These are phyloP conservation scores for Drosophila saltans DNA, from an alignment of 1,140 invertebrate species.

Conservation along the genomic window DNA sequence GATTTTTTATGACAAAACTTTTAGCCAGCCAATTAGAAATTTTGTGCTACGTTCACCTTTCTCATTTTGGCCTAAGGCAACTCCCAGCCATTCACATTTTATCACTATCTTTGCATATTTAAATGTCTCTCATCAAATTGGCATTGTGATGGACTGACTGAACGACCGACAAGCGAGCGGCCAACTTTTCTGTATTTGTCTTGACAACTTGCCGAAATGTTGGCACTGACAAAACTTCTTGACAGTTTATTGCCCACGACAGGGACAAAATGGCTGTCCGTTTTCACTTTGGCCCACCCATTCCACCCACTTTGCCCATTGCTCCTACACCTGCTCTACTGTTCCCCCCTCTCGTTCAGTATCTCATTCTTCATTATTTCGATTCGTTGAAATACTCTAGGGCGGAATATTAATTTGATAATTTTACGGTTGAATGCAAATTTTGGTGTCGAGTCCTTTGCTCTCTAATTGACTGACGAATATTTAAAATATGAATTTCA, in stretches of 20 bases:
- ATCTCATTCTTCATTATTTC: slow-evolving; percentile 18
- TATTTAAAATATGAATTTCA: slow-evolving; percentile 80
- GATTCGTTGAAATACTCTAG: slow-evolving; percentile 22
- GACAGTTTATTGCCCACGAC: slow-evolving; percentile 65
- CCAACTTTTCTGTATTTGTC: slow-evolving; percentile 54
- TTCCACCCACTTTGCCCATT: not conserved
- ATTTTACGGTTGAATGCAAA: slow-evolving; percentile 78
- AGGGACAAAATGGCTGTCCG: slow-evolving; percentile 1
- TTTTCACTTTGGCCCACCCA: no score
- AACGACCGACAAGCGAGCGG: slow-evolving; percentile 33
- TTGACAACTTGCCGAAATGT: slow-evolving; percentile 74
- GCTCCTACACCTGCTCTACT: not conserved
- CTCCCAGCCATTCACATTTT: not conserved
- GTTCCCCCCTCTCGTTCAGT: not conserved
- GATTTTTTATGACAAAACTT: slow-evolving; percentile 55
- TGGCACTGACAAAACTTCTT: slow-evolving; percentile 48
- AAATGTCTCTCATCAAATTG: slow-evolving; percentile 69
- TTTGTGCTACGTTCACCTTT: slow-evolving; percentile 32
- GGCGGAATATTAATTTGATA: slow-evolving; percentile 79
- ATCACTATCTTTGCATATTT: slow-evolving; percentile 41
- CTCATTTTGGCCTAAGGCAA: not conserved
- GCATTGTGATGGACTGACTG: slow-evolving; percentile 58
- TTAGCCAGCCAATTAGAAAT: slow-evolving; percentile 61
- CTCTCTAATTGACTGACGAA: slow-evolving; percentile 77
- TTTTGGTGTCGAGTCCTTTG: slow-evolving; percentile 75